Conservation (phyloP, 2,113 vertebrate genomes). For the Microcebus tavaratra region DNA sequence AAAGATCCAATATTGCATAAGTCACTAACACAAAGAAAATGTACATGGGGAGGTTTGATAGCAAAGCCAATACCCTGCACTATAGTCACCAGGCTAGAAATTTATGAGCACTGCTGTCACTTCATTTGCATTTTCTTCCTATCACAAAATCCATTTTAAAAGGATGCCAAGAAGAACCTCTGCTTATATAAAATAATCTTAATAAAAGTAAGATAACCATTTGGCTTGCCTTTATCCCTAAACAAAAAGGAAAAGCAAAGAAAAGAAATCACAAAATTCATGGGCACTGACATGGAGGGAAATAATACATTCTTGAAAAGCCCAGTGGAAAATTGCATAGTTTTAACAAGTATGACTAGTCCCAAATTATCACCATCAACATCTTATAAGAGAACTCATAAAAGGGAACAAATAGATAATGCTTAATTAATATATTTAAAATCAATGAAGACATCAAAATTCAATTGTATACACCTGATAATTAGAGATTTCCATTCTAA, state of each 20-base stretch:
- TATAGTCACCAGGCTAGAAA: conserved; percentile 8
- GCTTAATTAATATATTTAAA: conserved; percentile 50
- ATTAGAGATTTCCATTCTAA: conserved; percentile 37
- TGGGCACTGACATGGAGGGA: conserved; percentile 77
- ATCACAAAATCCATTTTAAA: conserved; percentile 57
- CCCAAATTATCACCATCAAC: conserved; percentile 78
- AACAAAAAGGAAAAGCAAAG: conserved; percentile 83
- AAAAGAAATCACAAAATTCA: conserved; percentile 85
- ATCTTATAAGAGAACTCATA: neutral
- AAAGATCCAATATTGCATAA: neutral
- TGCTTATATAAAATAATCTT: conserved; percentile 46
- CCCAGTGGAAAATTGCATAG: conserved; percentile 85
- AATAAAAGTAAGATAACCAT: conserved; percentile 33
- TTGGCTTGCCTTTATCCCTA: conserved; percentile 71
- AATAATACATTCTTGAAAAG: conserved; percentile 88
- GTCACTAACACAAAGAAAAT: neutral
- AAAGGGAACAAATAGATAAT: conserved; percentile 32
- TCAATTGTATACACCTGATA: neutral
- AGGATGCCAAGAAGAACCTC: conserved; percentile 43
- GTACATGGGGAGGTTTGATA: neutral
- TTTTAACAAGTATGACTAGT: conserved; percentile 82
- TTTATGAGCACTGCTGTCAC: neutral
- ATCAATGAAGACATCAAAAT: conserved; percentile 55
- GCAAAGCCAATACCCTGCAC: neutral
- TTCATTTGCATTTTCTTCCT: conserved; percentile 61